phyloP scores from a whole-genome alignment of 2,113 vertebrate species.

The Marmota flaviventris region DNA sequence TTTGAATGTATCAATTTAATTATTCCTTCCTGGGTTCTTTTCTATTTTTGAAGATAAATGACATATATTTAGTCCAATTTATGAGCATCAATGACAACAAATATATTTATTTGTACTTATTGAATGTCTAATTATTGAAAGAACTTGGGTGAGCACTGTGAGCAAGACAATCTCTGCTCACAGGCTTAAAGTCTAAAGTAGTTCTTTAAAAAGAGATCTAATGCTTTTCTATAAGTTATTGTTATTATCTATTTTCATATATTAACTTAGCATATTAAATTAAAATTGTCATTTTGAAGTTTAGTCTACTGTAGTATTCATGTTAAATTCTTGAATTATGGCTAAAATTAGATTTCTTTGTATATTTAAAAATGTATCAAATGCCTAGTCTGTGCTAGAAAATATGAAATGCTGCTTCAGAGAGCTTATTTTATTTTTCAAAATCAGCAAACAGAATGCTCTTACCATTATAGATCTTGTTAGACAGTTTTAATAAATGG shows the following conservation, averaged over 20 bases:
- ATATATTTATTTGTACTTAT: neutral
- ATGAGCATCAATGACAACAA: neutral
- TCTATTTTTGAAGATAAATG: slow-evolving; percentile 4
- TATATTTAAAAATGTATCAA: neutral
- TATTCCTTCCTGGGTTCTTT: neutral
- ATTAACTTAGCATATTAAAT: slow-evolving; percentile 11
- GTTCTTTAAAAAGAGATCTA: neutral
- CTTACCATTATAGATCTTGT: neutral
- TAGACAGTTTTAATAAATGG: slow-evolving; percentile 13
- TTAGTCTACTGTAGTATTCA: neutral
- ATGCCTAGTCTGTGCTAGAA: neutral
- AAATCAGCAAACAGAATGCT: slow-evolving; percentile 53
- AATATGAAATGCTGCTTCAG: neutral
- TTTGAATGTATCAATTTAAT: neutral
- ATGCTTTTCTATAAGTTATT: neutral
- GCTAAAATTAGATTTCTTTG: slow-evolving; percentile 15
- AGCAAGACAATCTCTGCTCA: neutral
- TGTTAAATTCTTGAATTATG: neutral
- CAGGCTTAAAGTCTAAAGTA: neutral
- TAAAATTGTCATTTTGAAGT: slow-evolving; percentile 41
- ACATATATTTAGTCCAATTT: neutral
- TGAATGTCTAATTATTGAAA: neutral
- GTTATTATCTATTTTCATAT: neutral
- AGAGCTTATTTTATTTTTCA: slow-evolving; percentile 7
- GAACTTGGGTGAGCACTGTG: neutral